Conservation (phyloP, 2,888 invertebrate species). For the Melanostoma mellinum region DNA sequence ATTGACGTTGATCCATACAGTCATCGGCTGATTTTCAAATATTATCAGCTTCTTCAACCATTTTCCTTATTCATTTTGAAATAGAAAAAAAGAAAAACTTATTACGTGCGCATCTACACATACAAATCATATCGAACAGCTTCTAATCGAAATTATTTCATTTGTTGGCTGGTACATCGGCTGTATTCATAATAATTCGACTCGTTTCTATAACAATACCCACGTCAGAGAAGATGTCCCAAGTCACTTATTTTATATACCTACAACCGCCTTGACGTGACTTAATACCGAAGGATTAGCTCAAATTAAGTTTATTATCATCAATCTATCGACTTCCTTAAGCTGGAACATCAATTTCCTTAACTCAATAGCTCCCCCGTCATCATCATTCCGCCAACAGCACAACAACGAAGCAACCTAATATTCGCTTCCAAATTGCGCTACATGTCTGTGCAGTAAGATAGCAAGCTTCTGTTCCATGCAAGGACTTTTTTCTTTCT, state of each 20-base stretch:
- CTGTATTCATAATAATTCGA: background rate
- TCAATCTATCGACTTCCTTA: conserved; percentile 76
- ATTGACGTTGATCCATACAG: too few species aligned
- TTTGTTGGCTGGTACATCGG: background rate
- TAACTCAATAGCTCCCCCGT: conserved; percentile 72
- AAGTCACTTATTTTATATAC: conserved; percentile 3
- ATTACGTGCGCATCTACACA: background rate
- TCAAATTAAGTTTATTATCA: conserved; percentile 76
- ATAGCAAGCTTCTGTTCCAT: conserved; percentile 34
- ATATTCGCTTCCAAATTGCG: conserved; percentile 25
- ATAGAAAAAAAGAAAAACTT: background rate
- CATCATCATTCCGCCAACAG: conserved; percentile 25
- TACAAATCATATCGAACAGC: background rate
- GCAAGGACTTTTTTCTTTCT: conserved; percentile 27
- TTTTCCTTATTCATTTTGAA: background rate
- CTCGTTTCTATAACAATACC: background rate
- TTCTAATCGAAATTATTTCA: background rate
- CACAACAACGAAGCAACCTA: conserved; percentile 15
- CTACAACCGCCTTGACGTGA: conserved; percentile 49
- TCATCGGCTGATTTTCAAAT: background rate
- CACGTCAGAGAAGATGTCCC: background rate
- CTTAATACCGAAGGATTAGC: conserved; percentile 75
- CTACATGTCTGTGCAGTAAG: conserved; percentile 47
- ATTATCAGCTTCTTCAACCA: background rate
- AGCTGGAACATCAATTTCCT: conserved; percentile 79